A percentile compares a stretch with the other conserved stretches of the same genome.
Evolutionary conservation across 2,888 invertebrate species (phyloP).

Genomic region (Rhagonycha fulva): DNA sequence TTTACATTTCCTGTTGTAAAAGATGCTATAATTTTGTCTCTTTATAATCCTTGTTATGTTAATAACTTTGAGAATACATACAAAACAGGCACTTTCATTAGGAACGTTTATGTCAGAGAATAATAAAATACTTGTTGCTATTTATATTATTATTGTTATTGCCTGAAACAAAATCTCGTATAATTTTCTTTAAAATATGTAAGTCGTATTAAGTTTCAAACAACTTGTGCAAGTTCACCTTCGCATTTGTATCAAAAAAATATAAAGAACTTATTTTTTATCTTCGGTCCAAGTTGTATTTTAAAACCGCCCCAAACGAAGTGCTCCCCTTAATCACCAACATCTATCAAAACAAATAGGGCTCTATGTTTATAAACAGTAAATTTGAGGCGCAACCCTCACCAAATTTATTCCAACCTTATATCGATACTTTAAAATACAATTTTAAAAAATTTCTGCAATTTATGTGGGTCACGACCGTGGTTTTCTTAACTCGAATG

Average conservation of each 20-base stretch:
- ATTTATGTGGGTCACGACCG: background rate
- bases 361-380: constrained; percentile 8
- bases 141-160: background rate
- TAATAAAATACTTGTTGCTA: background rate
- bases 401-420: background rate
- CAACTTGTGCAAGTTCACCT: background rate
- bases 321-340: constrained; percentile 3
- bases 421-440: background rate
- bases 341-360: constrained; percentile 14
- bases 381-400: constrained; percentile 2
- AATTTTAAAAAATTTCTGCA: background rate
- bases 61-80: background rate
- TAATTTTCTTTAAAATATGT: background rate
- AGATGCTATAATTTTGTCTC: constrained; percentile 38
- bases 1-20: constrained; percentile 40
- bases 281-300: background rate
- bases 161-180: background rate
- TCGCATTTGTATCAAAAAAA: background rate
- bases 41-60: constrained; percentile 1
- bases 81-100: background rate
- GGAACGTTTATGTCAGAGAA: background rate
- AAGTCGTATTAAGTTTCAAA: background rate
- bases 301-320: background rate
- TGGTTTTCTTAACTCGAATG: background rate
- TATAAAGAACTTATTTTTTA: background rate